Conservation (phyloP, 92 coral and sea anemone species). For the Montipora capitata region DNA sequence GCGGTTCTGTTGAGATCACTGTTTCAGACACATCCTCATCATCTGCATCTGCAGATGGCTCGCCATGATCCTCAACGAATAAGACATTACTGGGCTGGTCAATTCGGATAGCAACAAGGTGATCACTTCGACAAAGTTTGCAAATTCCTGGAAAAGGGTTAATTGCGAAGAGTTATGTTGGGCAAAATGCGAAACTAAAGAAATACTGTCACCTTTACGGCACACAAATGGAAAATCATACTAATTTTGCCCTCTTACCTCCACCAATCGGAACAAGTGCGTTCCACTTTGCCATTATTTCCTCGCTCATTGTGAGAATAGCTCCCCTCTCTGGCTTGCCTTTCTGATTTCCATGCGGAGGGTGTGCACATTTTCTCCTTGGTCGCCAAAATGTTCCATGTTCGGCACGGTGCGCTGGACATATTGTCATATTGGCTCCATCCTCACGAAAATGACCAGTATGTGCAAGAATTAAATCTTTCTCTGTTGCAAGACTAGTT, state of each 20-base stretch:
- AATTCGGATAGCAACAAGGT: not conserved
- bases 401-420: constrained; percentile 40
- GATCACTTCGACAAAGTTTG: constrained; percentile 13
- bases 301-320: not conserved
- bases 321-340: constrained; percentile 24
- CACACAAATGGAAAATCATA: not conserved
- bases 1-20: not conserved
- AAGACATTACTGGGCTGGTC: not conserved
- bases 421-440: constrained; percentile 44
- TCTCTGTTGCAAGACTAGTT: constrained; percentile 24
- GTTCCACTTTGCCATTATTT: constrained; percentile 24
- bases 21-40: not conserved
- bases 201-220: not conserved
- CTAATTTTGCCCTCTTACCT: not conserved
- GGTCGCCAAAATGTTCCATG: constrained; percentile 25
- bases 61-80: not conserved
- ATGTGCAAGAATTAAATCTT: constrained; percentile 39
- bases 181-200: not conserved
- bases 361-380: constrained; percentile 19
- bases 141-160: constrained; percentile 10
- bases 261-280: constrained; percentile 4
- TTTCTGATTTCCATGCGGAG: constrained; percentile 19
- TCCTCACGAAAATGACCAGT: constrained; percentile 32
- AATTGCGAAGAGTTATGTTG: not conserved
- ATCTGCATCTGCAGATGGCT: not conserved